Evolutionary conservation across 1,140 invertebrate species (phyloP).

Genomic region (Atopsyche davidsoni): DNA sequence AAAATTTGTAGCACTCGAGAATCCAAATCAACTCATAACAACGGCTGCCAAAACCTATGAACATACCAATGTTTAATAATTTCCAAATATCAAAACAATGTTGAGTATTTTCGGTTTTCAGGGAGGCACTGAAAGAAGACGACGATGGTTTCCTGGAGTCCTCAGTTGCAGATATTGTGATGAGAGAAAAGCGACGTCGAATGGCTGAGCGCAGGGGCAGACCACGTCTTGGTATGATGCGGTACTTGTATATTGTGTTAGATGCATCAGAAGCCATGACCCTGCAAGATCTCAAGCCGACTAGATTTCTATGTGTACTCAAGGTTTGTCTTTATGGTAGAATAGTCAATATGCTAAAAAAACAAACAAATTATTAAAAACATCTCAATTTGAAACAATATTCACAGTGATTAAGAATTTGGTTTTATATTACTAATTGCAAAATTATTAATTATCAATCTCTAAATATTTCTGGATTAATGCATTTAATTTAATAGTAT

Average conservation of each 20-base stretch:
- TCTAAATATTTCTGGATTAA: too few relatives aligned
- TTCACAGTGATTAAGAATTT: too few relatives aligned
- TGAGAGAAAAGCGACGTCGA: constrained; percentile 74
- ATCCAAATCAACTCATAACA: too few relatives aligned
- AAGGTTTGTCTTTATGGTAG: constrained; percentile 62
- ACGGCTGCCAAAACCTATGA: neutral
- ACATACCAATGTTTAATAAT: neutral
- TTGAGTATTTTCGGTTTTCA: constrained; percentile 42
- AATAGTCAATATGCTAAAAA: neutral
- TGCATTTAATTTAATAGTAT: too few relatives aligned
- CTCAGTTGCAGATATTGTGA: constrained; percentile 84
- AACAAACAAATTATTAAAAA: too few relatives aligned
- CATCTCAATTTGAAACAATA: too few relatives aligned
- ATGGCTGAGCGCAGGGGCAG: constrained; percentile 66
- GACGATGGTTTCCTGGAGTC: constrained; percentile 85
- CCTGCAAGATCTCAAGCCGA: constrained; percentile 92
- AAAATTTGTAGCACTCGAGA: too few relatives aligned
- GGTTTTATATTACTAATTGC: too few relatives aligned
- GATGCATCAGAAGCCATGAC: constrained; percentile 93
- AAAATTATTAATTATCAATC: too few relatives aligned
- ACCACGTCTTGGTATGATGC: constrained; percentile 90
- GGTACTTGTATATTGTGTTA: constrained; percentile 86
- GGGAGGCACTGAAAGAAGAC: constrained; percentile 96
- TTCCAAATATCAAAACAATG: neutral
- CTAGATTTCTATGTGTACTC: constrained; percentile 78